Conservation (phyloP, 2,113 vertebrate species). For the Nyctereutes procyonoides region DNA sequence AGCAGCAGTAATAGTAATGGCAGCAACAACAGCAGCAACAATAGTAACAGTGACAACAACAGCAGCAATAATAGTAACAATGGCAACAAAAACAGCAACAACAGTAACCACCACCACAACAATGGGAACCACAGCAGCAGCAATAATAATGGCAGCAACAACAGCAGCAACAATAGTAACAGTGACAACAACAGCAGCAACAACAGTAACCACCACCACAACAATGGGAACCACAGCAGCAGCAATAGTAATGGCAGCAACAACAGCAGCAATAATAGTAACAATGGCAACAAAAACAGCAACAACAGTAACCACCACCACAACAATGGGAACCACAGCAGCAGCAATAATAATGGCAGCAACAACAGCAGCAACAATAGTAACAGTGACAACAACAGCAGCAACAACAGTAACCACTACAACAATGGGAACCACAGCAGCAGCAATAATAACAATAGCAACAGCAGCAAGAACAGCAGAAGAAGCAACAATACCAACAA, state of each 20-base stretch:
- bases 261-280: fast-evolving
- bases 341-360: fast-evolving
- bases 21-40: fast-evolving
- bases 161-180: fast-evolving
- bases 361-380: neutral
- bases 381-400: fast-evolving
- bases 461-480: neutral
- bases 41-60: fast-evolving
- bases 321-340: too few species aligned
- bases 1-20: fast-evolving
- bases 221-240: neutral
- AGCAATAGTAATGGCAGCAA: neutral
- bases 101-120: fast-evolving
- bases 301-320: fast-evolving
- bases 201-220: fast-evolving
- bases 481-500: too few species aligned
- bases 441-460: neutral
- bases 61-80: fast-evolving
- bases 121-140: fast-evolving
- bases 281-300: fast-evolving
- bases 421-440: fast-evolving
- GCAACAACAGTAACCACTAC: fast-evolving
- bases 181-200: neutral
- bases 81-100: fast-evolving
- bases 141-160: fast-evolving